Evolutionary conservation across 2,113 vertebrate species (phyloP).

Genomic region (Shinisaurus crocodilurus): DNA sequence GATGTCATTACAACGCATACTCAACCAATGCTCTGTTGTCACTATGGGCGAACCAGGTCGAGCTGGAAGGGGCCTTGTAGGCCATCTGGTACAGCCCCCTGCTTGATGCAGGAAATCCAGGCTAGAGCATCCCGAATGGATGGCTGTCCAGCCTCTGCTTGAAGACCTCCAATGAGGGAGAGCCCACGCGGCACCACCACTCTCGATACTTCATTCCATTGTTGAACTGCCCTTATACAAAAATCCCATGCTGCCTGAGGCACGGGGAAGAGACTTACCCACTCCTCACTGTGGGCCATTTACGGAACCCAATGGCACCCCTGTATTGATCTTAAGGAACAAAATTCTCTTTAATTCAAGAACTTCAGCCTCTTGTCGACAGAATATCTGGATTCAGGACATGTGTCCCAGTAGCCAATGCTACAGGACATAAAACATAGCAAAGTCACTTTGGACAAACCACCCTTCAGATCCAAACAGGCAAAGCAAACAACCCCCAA

Average conservation of each 20-base stretch:
- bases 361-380: constrained; percentile 32
- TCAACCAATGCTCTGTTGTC: no score
- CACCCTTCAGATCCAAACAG: constrained; percentile 65
- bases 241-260: not conserved
- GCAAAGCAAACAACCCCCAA: constrained; percentile 46
- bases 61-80: not conserved
- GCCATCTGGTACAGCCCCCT: not conserved
- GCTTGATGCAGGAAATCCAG: not conserved
- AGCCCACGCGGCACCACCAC: not conserved
- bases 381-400: constrained; percentile 14
- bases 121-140: not conserved
- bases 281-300: not conserved
- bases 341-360: not conserved
- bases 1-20: no score
- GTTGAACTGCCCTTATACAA: not conserved
- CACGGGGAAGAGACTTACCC: not conserved
- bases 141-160: not conserved
- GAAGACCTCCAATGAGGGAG: not conserved
- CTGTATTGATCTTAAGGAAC: not conserved
- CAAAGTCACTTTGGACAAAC: constrained; percentile 44
- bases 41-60: no score
- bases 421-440: constrained; percentile 28
- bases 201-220: not conserved
- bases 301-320: not conserved
- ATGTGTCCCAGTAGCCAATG: constrained; percentile 27